Evolutionary conservation across 2,888 invertebrate genomes (phyloP).

Genomic region (Drosophila peninsularis): DNA sequence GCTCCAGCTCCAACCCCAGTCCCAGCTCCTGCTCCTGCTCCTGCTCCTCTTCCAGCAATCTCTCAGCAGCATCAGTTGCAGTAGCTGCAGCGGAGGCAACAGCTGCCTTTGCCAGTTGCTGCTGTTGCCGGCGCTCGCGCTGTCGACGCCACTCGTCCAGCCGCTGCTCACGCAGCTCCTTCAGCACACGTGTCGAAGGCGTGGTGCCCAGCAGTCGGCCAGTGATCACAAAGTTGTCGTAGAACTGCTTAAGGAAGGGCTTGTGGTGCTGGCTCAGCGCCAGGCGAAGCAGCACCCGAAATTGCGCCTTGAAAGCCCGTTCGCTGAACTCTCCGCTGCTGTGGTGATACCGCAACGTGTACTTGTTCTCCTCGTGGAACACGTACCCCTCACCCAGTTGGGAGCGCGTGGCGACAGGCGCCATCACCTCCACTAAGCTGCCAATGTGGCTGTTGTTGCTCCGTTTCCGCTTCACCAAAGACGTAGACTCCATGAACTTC

Average conservation of each 20-base stretch:
- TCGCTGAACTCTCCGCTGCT: slow-evolving; percentile 83
- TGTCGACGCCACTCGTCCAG: slow-evolving; percentile 77
- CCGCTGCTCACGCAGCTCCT: slow-evolving; percentile 71
- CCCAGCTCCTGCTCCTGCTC: slow-evolving; percentile 33
- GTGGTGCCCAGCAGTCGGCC: slow-evolving; percentile 80
- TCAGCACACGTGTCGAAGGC: slow-evolving; percentile 78
- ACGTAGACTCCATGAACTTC: slow-evolving; percentile 35
- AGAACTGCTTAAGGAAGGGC: slow-evolving; percentile 83
- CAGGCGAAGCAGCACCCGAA: slow-evolving; percentile 81
- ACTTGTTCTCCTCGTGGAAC: slow-evolving; percentile 81
- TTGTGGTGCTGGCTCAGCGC: slow-evolving; percentile 83
- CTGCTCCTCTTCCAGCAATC: slow-evolving; percentile 14
- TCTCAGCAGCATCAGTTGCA: slow-evolving; percentile 16
- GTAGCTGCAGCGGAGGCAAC: slow-evolving; percentile 34
- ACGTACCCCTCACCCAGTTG: slow-evolving; percentile 79
- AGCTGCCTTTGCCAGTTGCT: slow-evolving; percentile 48
- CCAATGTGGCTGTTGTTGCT: slow-evolving; percentile 52
- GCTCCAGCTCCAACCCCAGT: slow-evolving; percentile 19
- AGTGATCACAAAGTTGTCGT: slow-evolving; percentile 81
- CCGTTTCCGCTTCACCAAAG: slow-evolving; percentile 56
- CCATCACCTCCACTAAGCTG: slow-evolving; percentile 29
- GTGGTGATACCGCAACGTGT: slow-evolving; percentile 82
- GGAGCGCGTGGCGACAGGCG: slow-evolving; percentile 25
- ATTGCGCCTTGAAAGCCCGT: slow-evolving; percentile 83
- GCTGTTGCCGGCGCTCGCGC: slow-evolving; percentile 42